Conservation (phyloP, 2,888 invertebrate genomes). For the Brenthis daphne region DNA sequence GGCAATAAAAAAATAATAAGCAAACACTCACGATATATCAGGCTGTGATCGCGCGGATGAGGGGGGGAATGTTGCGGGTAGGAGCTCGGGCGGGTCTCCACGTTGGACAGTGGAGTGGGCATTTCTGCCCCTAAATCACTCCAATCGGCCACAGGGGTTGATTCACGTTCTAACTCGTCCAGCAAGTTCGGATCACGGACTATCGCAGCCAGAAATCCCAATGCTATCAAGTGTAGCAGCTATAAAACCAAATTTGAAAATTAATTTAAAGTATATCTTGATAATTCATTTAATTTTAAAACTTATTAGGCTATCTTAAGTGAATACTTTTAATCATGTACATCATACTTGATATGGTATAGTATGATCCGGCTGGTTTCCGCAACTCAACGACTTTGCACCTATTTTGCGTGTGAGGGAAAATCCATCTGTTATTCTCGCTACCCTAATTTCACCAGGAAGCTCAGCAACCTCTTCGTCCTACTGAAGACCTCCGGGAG, state of each 20-base stretch:
- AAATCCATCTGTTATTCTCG: too few relatives aligned
- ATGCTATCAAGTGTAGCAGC: conserved; percentile 76
- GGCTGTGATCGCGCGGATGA: conserved; percentile 81
- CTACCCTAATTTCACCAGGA: too few relatives aligned
- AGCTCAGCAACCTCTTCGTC: too few relatives aligned
- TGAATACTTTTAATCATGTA: too few relatives aligned
- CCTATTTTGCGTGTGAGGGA: too few relatives aligned
- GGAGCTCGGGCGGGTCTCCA: conserved; percentile 83
- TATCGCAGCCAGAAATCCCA: conserved; percentile 88
- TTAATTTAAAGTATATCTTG: too few relatives aligned
- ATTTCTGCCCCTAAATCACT: conserved; percentile 73
- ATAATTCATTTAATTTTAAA: too few relatives aligned
- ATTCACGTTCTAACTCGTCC: conserved; percentile 82
- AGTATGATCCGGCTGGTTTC: too few relatives aligned
- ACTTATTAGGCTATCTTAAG: too few relatives aligned
- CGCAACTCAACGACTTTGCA: too few relatives aligned
- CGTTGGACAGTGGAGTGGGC: conserved; percentile 88
- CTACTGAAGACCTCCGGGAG: too few relatives aligned
- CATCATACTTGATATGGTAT: too few relatives aligned
- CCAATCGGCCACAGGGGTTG: conserved; percentile 66
- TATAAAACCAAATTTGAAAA: background rate
- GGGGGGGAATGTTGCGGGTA: conserved; percentile 71
- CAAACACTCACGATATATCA: conserved; percentile 85
- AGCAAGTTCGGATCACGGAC: conserved; percentile 88
- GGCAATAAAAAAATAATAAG: background rate